Evolutionary conservation across 2,113 vertebrate species (phyloP).

Genomic region (Neopipo cinnamomea): DNA sequence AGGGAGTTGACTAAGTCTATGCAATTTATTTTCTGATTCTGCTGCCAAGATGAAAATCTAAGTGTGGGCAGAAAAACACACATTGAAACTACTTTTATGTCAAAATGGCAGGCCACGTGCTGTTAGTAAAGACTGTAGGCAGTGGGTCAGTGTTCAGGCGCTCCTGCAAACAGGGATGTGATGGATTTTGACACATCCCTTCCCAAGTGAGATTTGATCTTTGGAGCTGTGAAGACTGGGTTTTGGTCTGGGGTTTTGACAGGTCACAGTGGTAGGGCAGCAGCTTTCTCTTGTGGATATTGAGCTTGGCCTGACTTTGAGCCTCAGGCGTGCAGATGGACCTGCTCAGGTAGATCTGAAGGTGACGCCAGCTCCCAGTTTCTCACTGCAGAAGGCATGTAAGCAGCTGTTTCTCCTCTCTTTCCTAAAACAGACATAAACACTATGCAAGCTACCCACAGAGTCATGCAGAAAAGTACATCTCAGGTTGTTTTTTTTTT

Average conservation of each 20-base stretch:
- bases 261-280: neutral
- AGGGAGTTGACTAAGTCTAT: neutral
- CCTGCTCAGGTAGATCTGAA: neutral
- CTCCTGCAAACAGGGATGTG: neutral
- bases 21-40: neutral
- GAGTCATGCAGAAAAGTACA: neutral
- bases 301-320: neutral
- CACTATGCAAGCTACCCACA: neutral
- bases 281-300: neutral
- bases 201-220: accelerated
- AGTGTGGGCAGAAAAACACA: neutral
- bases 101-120: neutral
- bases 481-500: neutral
- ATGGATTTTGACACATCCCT: neutral
- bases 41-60: neutral
- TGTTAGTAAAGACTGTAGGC: neutral
- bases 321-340: neutral
- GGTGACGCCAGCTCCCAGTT: neutral
- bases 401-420: neutral
- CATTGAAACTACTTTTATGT: neutral
- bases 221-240: accelerated
- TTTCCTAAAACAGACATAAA: neutral
- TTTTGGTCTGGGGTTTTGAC: neutral
- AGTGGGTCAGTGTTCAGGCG: neutral
- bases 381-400: accelerated